Evolutionary conservation across 1,140 invertebrate species (phyloP), one percentile per base, ranked within the genome.

Genomic region (Chelonus insularis): DNA sequence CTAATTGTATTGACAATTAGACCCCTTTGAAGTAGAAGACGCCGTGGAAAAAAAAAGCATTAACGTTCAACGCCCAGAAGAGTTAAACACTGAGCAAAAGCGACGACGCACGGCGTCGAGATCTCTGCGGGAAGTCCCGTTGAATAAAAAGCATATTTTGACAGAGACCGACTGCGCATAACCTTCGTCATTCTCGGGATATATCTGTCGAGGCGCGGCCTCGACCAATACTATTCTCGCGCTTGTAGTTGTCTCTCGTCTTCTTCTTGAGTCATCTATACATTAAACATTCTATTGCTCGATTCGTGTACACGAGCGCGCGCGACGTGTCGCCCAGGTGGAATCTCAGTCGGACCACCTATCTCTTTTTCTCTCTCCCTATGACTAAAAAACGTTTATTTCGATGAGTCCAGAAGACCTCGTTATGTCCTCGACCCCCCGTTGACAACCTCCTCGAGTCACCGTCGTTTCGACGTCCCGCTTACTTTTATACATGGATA

Each of bases 81-180:
- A 36, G 20, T 39, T 55, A 41, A 32, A 37, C 57, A 43, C 9
- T 29, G 29, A 55, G 51, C 43, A 54, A 65, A 54, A 61, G 68
- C 65, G 69, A 64, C 65, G 68, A 68, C 64, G 65, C 60, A 62
- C 66, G 64, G 64, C 64, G 61, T 66, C 67, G 62, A 66, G 52
- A 61, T 68, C 72, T 21, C 72, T 56, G 62, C 71, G 45, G 71
- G 73, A 67, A 41, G 67, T 64, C 66, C 34, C 41, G 57, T 29
- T 37, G 57, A 66, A 71, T 65, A 65, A 67, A 62, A 64, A 63
- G 63, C 54, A 66, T 75, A 73, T 78, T 78, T 74, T 78, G 75
- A 78, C 76, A 77, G 66, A 50, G 57, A 48, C 43, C 36, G 37
- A 34, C 59, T 52, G 62, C 67, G 50, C 65, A 68, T 62, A 72